phyloP scores from a whole-genome alignment of 1,140 invertebrate species.

The Phymastichus coffea region DNA sequence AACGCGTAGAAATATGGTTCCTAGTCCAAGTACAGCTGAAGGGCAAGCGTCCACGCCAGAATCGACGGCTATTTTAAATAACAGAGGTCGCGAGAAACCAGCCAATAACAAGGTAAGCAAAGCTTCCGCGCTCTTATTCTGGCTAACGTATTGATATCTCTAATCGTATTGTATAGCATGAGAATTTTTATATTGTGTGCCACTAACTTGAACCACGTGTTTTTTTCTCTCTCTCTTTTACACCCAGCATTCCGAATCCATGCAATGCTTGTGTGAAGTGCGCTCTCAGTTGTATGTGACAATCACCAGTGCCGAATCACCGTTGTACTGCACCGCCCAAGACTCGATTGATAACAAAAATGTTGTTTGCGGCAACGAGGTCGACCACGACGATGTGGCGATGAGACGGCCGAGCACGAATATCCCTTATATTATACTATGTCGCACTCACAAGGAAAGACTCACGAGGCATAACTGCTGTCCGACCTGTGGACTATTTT shows the following conservation, averaged over 20 bases:
- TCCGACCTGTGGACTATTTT: slow-evolving; percentile 87
- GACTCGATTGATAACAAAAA: slow-evolving; percentile 77
- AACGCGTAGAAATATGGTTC: slow-evolving; percentile 47
- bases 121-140: too few species aligned
- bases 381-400: slow-evolving; percentile 59
- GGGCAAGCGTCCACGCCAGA: slow-evolving; percentile 55
- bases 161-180: too few species aligned
- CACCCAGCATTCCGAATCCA: too few species aligned
- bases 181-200: too few species aligned
- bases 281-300: slow-evolving; percentile 55
- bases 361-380: slow-evolving; percentile 78
- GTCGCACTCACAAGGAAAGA: slow-evolving; percentile 76
- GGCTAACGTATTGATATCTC: too few species aligned
- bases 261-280: slow-evolving; percentile 55
- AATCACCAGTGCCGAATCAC: slow-evolving; percentile 49
- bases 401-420: slow-evolving; percentile 75
- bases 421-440: slow-evolving; percentile 83
- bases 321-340: slow-evolving; percentile 68
- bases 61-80: slow-evolving; percentile 52
- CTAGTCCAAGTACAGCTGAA: slow-evolving; percentile 54
- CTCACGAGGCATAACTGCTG: slow-evolving; percentile 84
- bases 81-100: slow-evolving; percentile 27
- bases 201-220: too few species aligned
- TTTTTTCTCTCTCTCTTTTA: too few species aligned
- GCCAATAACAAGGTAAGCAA: too few species aligned